phyloP scores from a whole-genome alignment of 2,888 invertebrate genomes.

The Tetanocera ferruginea region DNA sequence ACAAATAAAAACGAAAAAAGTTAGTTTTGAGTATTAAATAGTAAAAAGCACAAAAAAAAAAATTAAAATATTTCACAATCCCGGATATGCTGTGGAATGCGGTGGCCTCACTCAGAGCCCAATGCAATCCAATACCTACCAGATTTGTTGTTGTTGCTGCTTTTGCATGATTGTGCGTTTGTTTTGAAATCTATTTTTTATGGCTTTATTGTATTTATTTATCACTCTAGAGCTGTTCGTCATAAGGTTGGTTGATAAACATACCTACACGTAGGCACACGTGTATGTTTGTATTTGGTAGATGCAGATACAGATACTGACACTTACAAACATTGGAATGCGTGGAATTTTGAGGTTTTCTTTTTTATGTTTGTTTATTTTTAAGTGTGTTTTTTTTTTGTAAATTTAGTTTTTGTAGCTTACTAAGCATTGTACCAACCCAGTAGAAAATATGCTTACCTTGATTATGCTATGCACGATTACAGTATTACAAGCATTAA shows the following conservation, averaged over 20 bases:
- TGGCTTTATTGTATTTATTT: conserved; percentile 24
- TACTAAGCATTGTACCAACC: background rate
- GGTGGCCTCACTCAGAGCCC: conserved; percentile 44
- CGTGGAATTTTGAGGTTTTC: conserved; percentile 22
- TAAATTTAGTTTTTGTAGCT: background rate
- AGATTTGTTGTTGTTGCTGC: background rate
- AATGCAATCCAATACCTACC: conserved; percentile 10
- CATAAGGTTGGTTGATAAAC: background rate
- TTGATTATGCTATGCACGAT: conserved; percentile 28
- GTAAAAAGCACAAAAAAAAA: conserved; percentile 39
- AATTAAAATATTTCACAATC: conserved; percentile 64
- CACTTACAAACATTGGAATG: conserved; percentile 16
- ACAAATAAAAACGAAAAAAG: background rate
- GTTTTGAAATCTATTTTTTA: conserved; percentile 23
- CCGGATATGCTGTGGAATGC: conserved; percentile 64
- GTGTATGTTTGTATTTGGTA: background rate
- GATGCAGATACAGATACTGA: background rate
- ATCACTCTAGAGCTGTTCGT: conserved; percentile 3
- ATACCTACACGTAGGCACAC: conserved; percentile 5
- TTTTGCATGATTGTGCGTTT: background rate
- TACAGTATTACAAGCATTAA: background rate
- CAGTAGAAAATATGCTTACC: conserved; percentile 11
- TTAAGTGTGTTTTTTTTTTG: background rate
- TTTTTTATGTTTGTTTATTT: background rate
- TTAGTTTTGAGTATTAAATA: background rate